Percentiles rank a stretch among this genome's conserved stretches.
phyloP scores from a whole-genome alignment of 30 jellyfish, hydroid and myxozoan genomes.

The Clytia hemisphaerica region DNA sequence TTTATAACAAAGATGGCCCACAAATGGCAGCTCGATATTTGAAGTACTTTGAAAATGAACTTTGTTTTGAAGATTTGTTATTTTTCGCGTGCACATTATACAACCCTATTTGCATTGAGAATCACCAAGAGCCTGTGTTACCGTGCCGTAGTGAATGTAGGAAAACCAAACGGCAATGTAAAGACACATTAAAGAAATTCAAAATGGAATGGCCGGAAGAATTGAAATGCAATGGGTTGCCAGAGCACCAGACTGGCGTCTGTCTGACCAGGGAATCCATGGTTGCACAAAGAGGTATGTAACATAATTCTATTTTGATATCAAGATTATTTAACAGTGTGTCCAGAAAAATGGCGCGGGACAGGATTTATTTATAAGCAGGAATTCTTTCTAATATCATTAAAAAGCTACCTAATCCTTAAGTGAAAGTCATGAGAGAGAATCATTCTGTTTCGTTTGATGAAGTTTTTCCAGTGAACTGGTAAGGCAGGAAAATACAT shows the following conservation, averaged over 20 bases:
- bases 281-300: no score
- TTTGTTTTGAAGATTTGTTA: slow-evolving; percentile 49
- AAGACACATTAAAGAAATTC: slow-evolving; percentile 23
- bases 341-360: no score
- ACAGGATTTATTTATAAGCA: no score
- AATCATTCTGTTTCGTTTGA: no score
- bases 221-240: slow-evolving; percentile 55
- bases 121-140: slow-evolving; percentile 38
- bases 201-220: slow-evolving; percentile 57
- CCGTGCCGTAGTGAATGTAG: slow-evolving; percentile 75
- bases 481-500: no score
- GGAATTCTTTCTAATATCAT: no score
- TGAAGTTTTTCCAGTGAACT: no score
- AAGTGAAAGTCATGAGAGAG: no score
- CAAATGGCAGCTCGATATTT: slow-evolving; percentile 40
- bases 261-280: no score
- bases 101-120: slow-evolving; percentile 69
- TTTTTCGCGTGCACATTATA: slow-evolving; percentile 69
- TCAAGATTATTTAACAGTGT: no score
- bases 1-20: slow-evolving; percentile 25
- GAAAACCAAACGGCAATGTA: slow-evolving; percentile 41
- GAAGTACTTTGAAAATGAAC: slow-evolving; percentile 32
- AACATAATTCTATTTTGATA: no score
- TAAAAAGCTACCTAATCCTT: no score
- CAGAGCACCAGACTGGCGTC: slow-evolving; percentile 71